Evolutionary conservation across 2,113 vertebrate genomes (phyloP).

Genomic region (Caranx ignobilis): DNA sequence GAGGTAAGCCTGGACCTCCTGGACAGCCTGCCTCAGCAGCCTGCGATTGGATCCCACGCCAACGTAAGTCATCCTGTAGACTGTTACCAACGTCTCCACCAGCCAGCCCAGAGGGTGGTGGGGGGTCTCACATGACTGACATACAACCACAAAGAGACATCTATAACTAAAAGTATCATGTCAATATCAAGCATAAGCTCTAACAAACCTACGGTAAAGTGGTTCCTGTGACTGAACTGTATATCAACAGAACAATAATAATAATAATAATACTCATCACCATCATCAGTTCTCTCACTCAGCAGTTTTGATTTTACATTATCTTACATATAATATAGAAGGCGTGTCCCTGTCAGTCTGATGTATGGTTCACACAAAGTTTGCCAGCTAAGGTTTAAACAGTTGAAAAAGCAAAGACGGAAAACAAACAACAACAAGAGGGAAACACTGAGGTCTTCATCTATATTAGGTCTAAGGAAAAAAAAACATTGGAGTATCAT

Average conservation of each 20-base stretch:
- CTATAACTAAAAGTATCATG: not conserved
- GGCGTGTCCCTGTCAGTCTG: no score
- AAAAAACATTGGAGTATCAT: no score
- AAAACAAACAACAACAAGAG: no score
- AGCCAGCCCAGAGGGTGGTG: constrained; percentile 95
- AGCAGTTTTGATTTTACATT: not conserved
- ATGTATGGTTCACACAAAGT: not conserved
- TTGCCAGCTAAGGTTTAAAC: no score
- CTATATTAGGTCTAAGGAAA: no score
- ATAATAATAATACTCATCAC: no score
- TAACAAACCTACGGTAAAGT: not conserved
- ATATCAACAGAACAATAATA: not conserved
- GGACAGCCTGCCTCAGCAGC: constrained; percentile 91
- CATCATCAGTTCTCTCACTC: not conserved
- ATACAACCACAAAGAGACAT: not conserved
- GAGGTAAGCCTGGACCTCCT: constrained; percentile 94
- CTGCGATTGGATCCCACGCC: constrained; percentile 95
- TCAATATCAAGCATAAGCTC: not conserved
- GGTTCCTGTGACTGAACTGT: not conserved
- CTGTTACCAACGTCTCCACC: constrained; percentile 94
- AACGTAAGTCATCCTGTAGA: constrained; percentile 97
- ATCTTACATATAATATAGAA: no score
- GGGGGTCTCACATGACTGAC: constrained; percentile 93
- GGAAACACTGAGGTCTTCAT: no score
- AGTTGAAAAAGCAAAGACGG: no score